Conservation (phyloP, 2,797 vertebrate species). For the Mastacembelus armatus region DNA sequence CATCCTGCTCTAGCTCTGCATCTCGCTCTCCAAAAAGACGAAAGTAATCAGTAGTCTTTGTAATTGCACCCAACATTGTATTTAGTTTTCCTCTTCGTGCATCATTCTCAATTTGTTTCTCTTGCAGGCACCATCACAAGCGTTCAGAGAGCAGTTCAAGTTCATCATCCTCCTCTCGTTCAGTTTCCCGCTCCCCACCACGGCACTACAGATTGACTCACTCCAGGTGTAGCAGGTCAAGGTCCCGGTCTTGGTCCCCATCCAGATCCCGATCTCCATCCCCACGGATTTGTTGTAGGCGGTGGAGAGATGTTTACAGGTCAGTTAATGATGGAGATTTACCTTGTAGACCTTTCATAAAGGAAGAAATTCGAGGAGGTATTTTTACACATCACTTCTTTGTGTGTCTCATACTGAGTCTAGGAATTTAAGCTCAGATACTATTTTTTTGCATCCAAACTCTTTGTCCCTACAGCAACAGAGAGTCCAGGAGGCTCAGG, state of each 20-base stretch:
- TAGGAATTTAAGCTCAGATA: too few species aligned
- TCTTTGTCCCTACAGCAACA: constrained; percentile 33
- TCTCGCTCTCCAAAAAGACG: constrained; percentile 89
- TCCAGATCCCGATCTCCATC: constrained; percentile 71
- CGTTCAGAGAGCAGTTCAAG: constrained; percentile 79
- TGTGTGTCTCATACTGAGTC: background rate
- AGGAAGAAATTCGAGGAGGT: background rate
- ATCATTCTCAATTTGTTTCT: background rate
- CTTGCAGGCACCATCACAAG: constrained; percentile 75
- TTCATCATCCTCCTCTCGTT: constrained; percentile 84
- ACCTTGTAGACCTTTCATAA: background rate
- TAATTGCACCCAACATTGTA: accelerated
- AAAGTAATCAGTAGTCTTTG: constrained; percentile 80
- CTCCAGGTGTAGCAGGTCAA: constrained; percentile 74
- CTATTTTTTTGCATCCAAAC: background rate
- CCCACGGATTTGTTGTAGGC: constrained; percentile 37
- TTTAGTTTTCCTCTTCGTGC: background rate
- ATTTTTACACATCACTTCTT: background rate
- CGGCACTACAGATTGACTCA: constrained; percentile 58
- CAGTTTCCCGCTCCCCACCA: constrained; percentile 80
- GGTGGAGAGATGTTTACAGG: constrained; percentile 82
- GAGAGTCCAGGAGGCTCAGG: constrained; percentile 63
- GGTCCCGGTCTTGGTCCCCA: constrained; percentile 69
- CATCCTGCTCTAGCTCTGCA: constrained; percentile 74
- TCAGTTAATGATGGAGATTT: constrained; percentile 58